Percentiles rank a stretch among this genome's conserved stretches.
Evolutionary conservation across 1,140 invertebrate species (phyloP).

Genomic region (Drosophila virilis): DNA sequence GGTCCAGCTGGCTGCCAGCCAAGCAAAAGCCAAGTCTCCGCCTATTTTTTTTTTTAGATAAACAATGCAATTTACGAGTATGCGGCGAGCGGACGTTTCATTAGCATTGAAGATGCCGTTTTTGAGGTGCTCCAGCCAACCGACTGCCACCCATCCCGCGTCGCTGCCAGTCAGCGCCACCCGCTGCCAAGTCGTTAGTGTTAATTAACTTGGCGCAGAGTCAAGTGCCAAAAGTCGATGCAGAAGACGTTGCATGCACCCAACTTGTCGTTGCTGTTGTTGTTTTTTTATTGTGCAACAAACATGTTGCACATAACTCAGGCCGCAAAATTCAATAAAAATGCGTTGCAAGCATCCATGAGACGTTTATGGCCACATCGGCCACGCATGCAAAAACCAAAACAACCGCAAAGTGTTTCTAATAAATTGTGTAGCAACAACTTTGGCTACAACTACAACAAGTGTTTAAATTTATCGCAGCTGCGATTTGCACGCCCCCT

Average conservation of each 20-base stretch:
- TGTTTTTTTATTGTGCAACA: slow-evolving; percentile 13
- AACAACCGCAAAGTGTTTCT: slow-evolving; percentile 77
- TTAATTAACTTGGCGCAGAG: slow-evolving; percentile 76
- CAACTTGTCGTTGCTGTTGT: too few relatives aligned
- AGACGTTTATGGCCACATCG: slow-evolving; percentile 31
- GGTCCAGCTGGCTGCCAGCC: slow-evolving; percentile 34
- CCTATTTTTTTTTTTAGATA: slow-evolving; percentile 51
- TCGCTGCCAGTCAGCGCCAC: neutral
- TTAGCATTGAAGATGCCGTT: slow-evolving; percentile 61
- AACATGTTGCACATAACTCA: slow-evolving; percentile 36
- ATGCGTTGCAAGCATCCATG: slow-evolving; percentile 46
- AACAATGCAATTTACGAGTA: slow-evolving; percentile 75
- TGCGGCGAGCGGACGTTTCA: slow-evolving; percentile 55
- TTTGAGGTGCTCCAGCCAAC: neutral
- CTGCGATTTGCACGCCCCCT: slow-evolving; percentile 53
- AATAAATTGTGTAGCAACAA: slow-evolving; percentile 76
- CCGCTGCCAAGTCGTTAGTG: slow-evolving; percentile 54
- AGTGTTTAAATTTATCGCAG: slow-evolving; percentile 80
- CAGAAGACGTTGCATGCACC: slow-evolving; percentile 18
- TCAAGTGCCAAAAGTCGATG: slow-evolving; percentile 60
- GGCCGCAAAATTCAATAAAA: slow-evolving; percentile 70
- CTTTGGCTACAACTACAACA: slow-evolving; percentile 65
- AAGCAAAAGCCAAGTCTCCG: slow-evolving; percentile 42
- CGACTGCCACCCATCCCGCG: neutral
- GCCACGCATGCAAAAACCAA: slow-evolving; percentile 67